Evolutionary conservation across 2,113 vertebrate genomes (phyloP), one percentile per base, ranked within the genome.

Genomic region (Corvus hawaiiensis): DNA sequence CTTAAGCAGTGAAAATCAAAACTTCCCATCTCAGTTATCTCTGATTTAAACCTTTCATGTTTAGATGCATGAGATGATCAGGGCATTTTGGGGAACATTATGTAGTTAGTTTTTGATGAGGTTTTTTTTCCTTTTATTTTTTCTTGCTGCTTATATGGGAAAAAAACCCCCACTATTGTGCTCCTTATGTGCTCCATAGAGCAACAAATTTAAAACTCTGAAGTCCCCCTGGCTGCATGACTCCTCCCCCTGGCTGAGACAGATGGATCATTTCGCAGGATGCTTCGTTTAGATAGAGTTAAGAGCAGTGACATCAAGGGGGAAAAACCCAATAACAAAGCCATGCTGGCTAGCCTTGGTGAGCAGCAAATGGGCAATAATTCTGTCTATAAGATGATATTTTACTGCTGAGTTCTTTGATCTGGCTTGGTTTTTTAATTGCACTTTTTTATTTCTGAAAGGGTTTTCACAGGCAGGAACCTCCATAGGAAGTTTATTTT

Each of bases 391-490:
- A n/a, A 67, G 21, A 52, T n/a, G 26, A 20, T 77, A 43, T 74
- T 92, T 79, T 85, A 18, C 43, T 92, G 22, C 56, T 49, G 72
- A 77, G 33, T 63, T 76, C 61, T 91, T 88, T 87, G 46, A 71
- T 74, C 64, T 54, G 23, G 33, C n/a, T 66, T 56, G 26, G 61
- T 86, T 86, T 74, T 75, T 56, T 90, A 81, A 84, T 78, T 84
- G 56, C 13, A n/a, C n/a, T 56, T 63, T 55, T 93, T 41, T 85
- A 78, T 89, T 90, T 73, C 83, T 73, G 62, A 76, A 86, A 74
- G 17, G 21, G 26, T 30, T 90, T 89, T 94, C 72, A 67, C 37
- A 20, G 56, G 48, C 43, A 84, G 76, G 77, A 69, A 20, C 28
- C 64, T 64, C 48, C 32, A 28, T 6, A 64, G 37, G 62, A 93